Conservation (phyloP, 2,888 invertebrate genomes). For the Phengaris arion region DNA sequence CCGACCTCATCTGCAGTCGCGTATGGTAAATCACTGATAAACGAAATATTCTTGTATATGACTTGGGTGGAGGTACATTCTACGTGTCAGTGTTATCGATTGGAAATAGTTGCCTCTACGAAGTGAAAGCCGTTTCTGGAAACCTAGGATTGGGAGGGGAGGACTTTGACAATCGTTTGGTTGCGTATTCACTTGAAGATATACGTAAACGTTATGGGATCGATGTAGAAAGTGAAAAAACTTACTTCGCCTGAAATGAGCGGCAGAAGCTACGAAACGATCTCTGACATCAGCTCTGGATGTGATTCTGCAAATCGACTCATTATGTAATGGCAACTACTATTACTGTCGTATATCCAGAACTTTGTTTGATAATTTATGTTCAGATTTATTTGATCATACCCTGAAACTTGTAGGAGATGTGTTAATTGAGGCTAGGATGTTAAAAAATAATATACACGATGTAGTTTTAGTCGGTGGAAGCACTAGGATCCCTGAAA, state of each 20-base stretch:
- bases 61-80: slow-evolving; percentile 63
- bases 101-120: slow-evolving; percentile 49
- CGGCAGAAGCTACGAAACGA: slow-evolving; percentile 57
- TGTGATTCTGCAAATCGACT: slow-evolving; percentile 52
- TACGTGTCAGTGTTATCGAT: slow-evolving; percentile 60
- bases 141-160: slow-evolving; percentile 60
- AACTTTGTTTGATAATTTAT: slow-evolving; percentile 58
- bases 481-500: slow-evolving; percentile 62
- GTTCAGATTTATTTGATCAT: slow-evolving; percentile 61
- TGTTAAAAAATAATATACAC: slow-evolving; percentile 52
- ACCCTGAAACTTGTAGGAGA: slow-evolving; percentile 51
- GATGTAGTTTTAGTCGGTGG: slow-evolving; percentile 61
- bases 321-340: slow-evolving; percentile 53
- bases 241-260: slow-evolving; percentile 51
- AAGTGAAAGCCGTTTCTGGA: slow-evolving; percentile 59
- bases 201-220: slow-evolving; percentile 52
- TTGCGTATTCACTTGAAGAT: slow-evolving; percentile 59
- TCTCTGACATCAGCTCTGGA: slow-evolving; percentile 52
- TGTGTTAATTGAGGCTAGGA: slow-evolving; percentile 51
- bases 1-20: slow-evolving; percentile 64
- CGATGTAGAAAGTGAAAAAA: slow-evolving; percentile 49
- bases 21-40: slow-evolving; percentile 55
- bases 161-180: slow-evolving; percentile 63
- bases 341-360: slow-evolving; percentile 53
- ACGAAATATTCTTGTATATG: slow-evolving; percentile 56